A percentile compares a stretch with the other conserved stretches of the same genome.
Conservation (phyloP, 1,140 invertebrate genomes). For the Hyles vespertilio region DNA sequence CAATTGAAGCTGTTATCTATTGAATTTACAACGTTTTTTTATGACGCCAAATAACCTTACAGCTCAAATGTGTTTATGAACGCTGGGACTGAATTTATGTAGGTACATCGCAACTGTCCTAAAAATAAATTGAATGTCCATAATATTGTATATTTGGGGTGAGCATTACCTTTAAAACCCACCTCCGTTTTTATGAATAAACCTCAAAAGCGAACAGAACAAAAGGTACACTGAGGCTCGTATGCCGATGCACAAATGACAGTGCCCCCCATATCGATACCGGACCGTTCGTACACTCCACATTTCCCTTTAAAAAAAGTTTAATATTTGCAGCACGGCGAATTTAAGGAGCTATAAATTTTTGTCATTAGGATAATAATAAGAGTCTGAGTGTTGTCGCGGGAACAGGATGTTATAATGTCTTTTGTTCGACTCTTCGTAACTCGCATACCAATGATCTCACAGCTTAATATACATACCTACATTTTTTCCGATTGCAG, state of each 20-base stretch:
- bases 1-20: not conserved
- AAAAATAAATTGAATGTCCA: slow-evolving; percentile 3
- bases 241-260: slow-evolving; percentile 5
- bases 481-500: slow-evolving; percentile 47
- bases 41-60: not conserved
- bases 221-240: slow-evolving; percentile 9
- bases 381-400: slow-evolving; percentile 57
- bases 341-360: slow-evolving; percentile 70
- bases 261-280: slow-evolving; percentile 16
- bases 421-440: slow-evolving; percentile 64
- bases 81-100: no score
- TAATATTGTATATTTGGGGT: no score
- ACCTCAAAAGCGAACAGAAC: slow-evolving; percentile 6
- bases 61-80: no score
- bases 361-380: slow-evolving; percentile 72
- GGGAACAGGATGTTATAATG: slow-evolving; percentile 70
- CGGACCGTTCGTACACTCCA: slow-evolving; percentile 25
- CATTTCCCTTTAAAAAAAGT: slow-evolving; percentile 29
- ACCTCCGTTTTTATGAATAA: slow-evolving; percentile 8
- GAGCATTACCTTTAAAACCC: not conserved
- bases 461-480: slow-evolving; percentile 39
- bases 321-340: slow-evolving; percentile 62
- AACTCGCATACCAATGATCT: slow-evolving; percentile 65
- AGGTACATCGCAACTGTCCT: not conserved
- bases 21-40: not conserved